These are phyloP conservation scores for Piaya cayana DNA, from an alignment of 2,113 vertebrate genomes.

Conservation along the genomic window DNA sequence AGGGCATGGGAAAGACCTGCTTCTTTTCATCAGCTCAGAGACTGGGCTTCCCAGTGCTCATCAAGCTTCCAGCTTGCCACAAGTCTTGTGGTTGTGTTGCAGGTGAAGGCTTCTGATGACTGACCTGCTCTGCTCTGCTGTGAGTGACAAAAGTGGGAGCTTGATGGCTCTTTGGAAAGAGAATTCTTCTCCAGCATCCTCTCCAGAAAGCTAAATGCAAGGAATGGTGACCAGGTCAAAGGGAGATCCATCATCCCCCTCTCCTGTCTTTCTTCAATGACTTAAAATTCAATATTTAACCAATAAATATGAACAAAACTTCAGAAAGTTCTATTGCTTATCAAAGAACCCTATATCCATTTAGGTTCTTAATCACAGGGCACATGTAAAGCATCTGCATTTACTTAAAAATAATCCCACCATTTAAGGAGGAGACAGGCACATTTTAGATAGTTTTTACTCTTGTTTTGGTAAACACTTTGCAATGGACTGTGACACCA, in stretches of 20 bases:
- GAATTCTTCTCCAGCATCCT: neutral
- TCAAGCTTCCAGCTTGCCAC: neutral
- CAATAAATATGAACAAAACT: neutral
- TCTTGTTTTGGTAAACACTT: neutral
- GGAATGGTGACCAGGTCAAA: neutral
- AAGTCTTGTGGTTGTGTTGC: fast-evolving
- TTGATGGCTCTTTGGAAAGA: neutral
- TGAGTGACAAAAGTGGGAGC: neutral
- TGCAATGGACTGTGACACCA: neutral
- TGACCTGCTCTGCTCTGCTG: neutral
- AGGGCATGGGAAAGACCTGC: neutral
- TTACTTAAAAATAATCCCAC: neutral
- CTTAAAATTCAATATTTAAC: neutral
- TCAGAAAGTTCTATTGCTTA: neutral
- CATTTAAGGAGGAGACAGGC: neutral
- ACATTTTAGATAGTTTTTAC: neutral
- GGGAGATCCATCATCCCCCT: neutral
- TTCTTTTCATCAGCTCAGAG: neutral
- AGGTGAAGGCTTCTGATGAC: neutral
- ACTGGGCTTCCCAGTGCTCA: neutral
- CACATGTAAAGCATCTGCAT: neutral
- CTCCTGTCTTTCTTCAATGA: neutral
- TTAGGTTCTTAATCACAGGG: neutral
- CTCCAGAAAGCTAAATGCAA: neutral
- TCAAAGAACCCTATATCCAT: neutral